Conservation (phyloP, 92 coral and sea anemone species). For the Palythoa caribaeorum region DNA sequence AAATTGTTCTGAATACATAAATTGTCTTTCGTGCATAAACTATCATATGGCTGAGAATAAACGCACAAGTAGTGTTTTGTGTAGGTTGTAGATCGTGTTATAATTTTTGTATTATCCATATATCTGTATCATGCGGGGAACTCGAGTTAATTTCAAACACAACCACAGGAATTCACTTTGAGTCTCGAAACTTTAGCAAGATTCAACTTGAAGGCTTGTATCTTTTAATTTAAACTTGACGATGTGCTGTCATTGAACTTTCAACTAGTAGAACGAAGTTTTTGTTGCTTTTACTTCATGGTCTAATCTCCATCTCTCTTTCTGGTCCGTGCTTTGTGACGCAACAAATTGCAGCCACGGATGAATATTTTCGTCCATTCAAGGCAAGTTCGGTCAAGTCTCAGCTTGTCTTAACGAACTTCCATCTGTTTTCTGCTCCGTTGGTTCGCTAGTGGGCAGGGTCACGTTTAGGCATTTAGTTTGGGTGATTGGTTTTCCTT, state of each 20-base stretch:
- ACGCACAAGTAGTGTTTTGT: not conserved
- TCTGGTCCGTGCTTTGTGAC: not conserved
- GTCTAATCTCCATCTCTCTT: not conserved
- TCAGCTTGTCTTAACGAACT: not conserved
- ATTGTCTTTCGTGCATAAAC: conserved; percentile 4
- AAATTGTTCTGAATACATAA: not conserved
- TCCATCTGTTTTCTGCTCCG: conserved; percentile 22
- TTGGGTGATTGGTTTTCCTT: conserved; percentile 34
- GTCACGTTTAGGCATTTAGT: conserved; percentile 8
- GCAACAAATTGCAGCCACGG: not conserved
- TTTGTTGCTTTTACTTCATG: not conserved
- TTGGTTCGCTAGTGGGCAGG: conserved; percentile 1
- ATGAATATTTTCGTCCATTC: not conserved
- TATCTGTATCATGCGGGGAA: not conserved
- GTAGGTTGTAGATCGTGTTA: not conserved
- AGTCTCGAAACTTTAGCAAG: not conserved
- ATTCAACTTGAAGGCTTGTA: not conserved
- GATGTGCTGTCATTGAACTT: not conserved
- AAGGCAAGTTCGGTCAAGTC: not conserved
- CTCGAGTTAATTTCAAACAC: not conserved
- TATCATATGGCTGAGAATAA: conserved; percentile 28
- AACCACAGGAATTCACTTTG: not conserved
- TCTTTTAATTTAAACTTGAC: not conserved
- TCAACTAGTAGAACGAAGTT: not conserved
- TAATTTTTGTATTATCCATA: too few relatives aligned